Evolutionary conservation across 2,113 vertebrate species (phyloP).

Genomic region (Anser brachyrhynchus): DNA sequence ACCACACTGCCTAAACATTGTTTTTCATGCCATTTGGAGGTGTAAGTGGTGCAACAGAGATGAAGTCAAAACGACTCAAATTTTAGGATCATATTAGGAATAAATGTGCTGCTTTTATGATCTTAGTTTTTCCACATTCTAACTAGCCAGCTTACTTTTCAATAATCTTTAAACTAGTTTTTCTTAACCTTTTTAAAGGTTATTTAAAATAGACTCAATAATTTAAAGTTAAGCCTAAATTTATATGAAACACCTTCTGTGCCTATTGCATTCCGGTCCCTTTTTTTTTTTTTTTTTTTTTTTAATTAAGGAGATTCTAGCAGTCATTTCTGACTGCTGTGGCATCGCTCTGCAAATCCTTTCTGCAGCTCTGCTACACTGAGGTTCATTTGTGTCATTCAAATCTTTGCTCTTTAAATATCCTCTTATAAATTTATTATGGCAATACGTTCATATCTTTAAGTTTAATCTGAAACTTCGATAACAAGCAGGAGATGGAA

Average conservation of each 20-base stretch:
- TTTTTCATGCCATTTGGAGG: conserved; percentile 1
- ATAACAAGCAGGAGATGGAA: conserved; percentile 75
- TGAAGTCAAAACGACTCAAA: not conserved
- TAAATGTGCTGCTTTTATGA: not conserved
- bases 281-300: conserved; percentile 13
- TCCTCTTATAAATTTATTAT: conserved; percentile 78
- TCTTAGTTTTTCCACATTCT: not conserved
- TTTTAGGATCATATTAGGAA: conserved; percentile 4
- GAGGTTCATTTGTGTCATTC: conserved; percentile 77
- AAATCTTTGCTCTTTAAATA: conserved; percentile 79
- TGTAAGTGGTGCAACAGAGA: not conserved
- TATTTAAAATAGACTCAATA: conserved; percentile 64
- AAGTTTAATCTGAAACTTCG: conserved; percentile 72
- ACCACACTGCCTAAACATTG: not conserved
- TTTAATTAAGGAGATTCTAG: conserved; percentile 67
- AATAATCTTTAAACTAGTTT: conserved; percentile 67
- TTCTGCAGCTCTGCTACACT: conserved; percentile 35
- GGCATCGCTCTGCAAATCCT: conserved; percentile 69
- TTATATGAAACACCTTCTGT: conserved; percentile 51
- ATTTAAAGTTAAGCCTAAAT: conserved; percentile 67
- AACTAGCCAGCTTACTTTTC: conserved; percentile 29
- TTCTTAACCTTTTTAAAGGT: conserved; percentile 51
- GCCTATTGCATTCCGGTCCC: not conserved
- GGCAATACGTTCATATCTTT: conserved; percentile 72
- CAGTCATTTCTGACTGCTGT: conserved; percentile 68